These are phyloP conservation scores for Phlogophora meticulosa DNA, from an alignment of 2,888 invertebrate species.

Conservation along the genomic window DNA sequence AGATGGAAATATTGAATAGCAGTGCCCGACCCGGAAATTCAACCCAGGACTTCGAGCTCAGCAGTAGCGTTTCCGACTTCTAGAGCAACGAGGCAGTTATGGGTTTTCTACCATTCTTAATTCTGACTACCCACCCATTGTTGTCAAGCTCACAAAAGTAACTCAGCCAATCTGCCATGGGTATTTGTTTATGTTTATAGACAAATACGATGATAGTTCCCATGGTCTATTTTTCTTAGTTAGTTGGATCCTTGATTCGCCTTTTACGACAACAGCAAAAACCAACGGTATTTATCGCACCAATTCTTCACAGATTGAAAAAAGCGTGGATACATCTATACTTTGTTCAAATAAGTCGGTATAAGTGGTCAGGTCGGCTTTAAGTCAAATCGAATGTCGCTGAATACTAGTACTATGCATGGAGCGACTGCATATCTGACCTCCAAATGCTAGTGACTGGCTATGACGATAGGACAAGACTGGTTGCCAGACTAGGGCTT, in stretches of 20 bases:
- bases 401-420: too few relatives aligned
- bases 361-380: too few relatives aligned
- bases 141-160: not conserved
- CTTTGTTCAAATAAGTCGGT: not conserved
- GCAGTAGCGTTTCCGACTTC: too few relatives aligned
- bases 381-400: too few relatives aligned
- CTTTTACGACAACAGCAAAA: not conserved
- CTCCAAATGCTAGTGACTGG: not conserved
- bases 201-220: slow-evolving; percentile 2
- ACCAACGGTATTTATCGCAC: not conserved
- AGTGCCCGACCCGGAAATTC: too few relatives aligned
- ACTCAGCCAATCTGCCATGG: not conserved
- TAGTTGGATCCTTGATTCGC: not conserved
- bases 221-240: not conserved
- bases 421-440: too few relatives aligned
- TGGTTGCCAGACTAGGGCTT: too few relatives aligned
- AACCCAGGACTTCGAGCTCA: too few relatives aligned
- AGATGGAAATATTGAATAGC: too few relatives aligned
- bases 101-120: not conserved
- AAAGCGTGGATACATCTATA: too few relatives aligned
- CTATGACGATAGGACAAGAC: too few relatives aligned
- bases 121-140: not conserved
- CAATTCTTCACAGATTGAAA: not conserved
- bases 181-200: not conserved
- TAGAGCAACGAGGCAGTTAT: too few relatives aligned